phyloP scores from a whole-genome alignment of 2,113 vertebrate genomes.

The Vidua macroura region DNA sequence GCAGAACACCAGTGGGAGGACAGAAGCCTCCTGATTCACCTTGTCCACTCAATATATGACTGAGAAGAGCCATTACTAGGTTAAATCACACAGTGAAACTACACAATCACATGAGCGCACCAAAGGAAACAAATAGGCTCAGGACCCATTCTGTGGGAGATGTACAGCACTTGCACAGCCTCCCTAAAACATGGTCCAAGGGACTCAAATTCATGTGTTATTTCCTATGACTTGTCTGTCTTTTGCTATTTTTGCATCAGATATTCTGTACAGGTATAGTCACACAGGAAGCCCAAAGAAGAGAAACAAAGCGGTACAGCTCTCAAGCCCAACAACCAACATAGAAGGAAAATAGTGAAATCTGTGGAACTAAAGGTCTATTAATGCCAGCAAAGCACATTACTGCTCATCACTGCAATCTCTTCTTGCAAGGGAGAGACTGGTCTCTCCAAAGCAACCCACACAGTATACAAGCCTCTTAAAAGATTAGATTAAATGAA shows the following conservation, averaged over 20 bases:
- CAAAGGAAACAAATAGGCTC: neutral
- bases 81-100: neutral
- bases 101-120: too few relatives aligned
- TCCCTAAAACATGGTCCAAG: neutral
- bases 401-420: neutral
- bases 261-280: neutral
- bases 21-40: neutral
- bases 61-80: neutral
- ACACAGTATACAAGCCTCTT: neutral
- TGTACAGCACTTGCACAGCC: neutral
- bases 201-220: neutral
- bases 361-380: neutral
- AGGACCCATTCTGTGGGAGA: neutral
- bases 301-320: neutral
- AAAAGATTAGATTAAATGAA: neutral
- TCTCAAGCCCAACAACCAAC: neutral
- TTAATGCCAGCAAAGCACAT: neutral
- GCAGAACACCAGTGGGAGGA: neutral
- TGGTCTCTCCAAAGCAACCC: neutral
- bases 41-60: rapidly evolving
- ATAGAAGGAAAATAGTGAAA: neutral
- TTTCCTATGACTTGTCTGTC: neutral
- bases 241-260: neutral
- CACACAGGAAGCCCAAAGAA: neutral
- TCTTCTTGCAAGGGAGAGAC: neutral